Evolutionary conservation across 2,888 invertebrate species (phyloP), one percentile per base, ranked within the genome.

Genomic region (Eristalis intricaria): DNA sequence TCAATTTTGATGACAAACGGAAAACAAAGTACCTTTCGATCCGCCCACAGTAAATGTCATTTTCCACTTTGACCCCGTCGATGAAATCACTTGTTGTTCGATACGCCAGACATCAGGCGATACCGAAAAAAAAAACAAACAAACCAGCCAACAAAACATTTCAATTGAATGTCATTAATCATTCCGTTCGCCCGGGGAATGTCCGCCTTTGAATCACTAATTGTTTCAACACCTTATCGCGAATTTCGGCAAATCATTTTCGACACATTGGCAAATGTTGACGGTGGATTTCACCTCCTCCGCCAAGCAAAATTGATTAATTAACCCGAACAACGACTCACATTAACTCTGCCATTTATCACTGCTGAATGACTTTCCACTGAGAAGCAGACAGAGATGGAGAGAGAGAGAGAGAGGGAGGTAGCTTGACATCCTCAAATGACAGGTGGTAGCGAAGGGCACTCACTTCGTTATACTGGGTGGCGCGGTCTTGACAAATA

Each of bases 271-370:
- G 15, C 58, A 68, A 32, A 68, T 68, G 40, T 32, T 32, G 13
- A 19, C 22, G 60, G 15, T 15, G 15, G 22, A 26, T 26, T 61
- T 32, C 13, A 19, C 15, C 26, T 1, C 13, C 23, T 5, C 58
- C 58, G 22, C 0, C 26, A 13, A n/a, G 19, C 8, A n/a, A 23
- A 19, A 15, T 60, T 76, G 68, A 61, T 76, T 76, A 61, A 76
- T 68, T 68, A 23, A 22, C 26, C 26, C 29, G 13, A 43, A 64
- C 19, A 26, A 38, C 38, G 56, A 35, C 7, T 35, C 40, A 8
- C 60, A 66, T 75, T 75, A 23, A 4, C 38, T 13, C 40, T 7
- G 69, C 58, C 11, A 75, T 75, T 75, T 60, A 75, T 75, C 75
- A 75, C 66, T 26, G 22, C n/a, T 32, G 50, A 19, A 23, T 56